phyloP scores from a whole-genome alignment of 2,113 vertebrate species.

The Oenanthe oenanthe region DNA sequence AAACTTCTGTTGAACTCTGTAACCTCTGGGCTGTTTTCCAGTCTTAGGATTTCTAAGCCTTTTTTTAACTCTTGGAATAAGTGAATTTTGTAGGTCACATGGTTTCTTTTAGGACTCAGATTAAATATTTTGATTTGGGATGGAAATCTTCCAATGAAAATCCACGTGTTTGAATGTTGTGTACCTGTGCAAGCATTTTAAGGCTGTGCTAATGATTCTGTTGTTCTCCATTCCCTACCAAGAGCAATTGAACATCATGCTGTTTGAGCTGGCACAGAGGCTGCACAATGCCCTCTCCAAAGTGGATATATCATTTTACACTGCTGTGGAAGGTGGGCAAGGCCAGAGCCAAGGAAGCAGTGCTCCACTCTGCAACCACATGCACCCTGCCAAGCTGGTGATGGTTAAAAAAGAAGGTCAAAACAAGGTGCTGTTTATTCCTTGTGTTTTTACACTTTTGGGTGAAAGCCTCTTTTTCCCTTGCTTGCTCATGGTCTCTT shows the following conservation, averaged over 20 bases:
- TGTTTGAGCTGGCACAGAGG: conserved; percentile 75
- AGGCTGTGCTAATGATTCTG: not conserved
- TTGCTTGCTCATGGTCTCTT: not conserved
- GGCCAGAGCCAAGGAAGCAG: not conserved
- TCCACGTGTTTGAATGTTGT: not conserved
- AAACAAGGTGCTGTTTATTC: conserved; percentile 75
- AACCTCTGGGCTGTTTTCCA: not conserved
- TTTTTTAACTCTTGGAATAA: no score
- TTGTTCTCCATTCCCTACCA: not conserved
- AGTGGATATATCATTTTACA: conserved; percentile 74
- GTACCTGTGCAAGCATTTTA: not conserved
- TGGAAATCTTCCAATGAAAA: not conserved
- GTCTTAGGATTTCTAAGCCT: not conserved
- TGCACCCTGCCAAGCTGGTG: conserved; percentile 74
- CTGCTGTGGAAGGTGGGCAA: conserved; percentile 30
- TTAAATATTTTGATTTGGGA: not conserved
- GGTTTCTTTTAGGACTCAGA: not conserved
- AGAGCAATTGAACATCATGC: conserved; percentile 81
- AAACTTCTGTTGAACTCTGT: not conserved
- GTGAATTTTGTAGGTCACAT: not conserved
- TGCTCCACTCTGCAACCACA: conserved; percentile 71
- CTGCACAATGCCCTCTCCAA: conserved; percentile 75
- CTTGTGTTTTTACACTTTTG: not conserved
- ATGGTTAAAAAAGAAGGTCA: conserved; percentile 78
- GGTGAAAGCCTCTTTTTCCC: not conserved